These are phyloP conservation scores for Cyclophora albipunctata DNA, from an alignment of 2,888 invertebrate genomes.

Conservation along the genomic window DNA sequence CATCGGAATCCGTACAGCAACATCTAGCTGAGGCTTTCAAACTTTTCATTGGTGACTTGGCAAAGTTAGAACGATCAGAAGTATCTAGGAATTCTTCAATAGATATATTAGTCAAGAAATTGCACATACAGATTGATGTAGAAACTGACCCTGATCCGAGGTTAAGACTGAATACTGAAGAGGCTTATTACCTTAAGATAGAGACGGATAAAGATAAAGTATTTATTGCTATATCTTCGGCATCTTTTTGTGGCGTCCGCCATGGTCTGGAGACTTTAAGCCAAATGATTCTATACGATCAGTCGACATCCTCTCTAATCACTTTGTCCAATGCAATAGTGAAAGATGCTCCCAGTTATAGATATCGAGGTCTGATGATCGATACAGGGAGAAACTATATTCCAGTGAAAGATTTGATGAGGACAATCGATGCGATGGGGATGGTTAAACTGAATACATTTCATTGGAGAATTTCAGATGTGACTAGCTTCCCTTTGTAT, in stretches of 20 bases:
- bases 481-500: constrained; percentile 91
- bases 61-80: constrained; percentile 53
- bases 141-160: constrained; percentile 71
- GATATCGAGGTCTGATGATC: constrained; percentile 89
- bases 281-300: constrained; percentile 84
- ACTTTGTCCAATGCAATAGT: constrained; percentile 77
- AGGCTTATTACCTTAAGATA: constrained; percentile 79
- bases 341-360: constrained; percentile 83
- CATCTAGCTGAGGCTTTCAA: constrained; percentile 60
- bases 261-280: constrained; percentile 84
- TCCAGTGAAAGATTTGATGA: constrained; percentile 80
- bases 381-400: constrained; percentile 94
- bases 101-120: constrained; percentile 31
- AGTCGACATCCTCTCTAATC: constrained; percentile 75
- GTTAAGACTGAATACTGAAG: constrained; percentile 80
- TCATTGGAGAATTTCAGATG: constrained; percentile 93
- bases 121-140: constrained; percentile 65
- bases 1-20: constrained; percentile 40
- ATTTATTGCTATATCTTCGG: constrained; percentile 69
- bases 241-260: constrained; percentile 83
- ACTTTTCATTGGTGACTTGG: constrained; percentile 63
- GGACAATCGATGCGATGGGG: constrained; percentile 89
- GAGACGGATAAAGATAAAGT: constrained; percentile 53
- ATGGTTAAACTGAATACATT: constrained; percentile 91
- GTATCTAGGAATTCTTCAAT: constrained; percentile 28